A percentile compares a stretch with the other conserved stretches of the same genome.
Conservation (phyloP, 2,888 invertebrate genomes). For the Germaria angustata region DNA sequence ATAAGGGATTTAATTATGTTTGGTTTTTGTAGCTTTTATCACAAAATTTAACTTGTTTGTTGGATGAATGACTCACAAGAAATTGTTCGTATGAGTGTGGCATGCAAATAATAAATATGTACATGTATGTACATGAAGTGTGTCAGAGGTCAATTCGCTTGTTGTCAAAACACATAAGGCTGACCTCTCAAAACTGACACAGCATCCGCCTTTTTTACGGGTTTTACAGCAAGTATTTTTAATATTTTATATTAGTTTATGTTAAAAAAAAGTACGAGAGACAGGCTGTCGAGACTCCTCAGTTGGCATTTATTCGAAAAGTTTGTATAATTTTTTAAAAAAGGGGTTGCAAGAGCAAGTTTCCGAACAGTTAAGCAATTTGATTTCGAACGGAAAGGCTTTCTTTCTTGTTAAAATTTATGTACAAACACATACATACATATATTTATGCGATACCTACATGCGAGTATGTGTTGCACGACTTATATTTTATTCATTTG, state of each 20-base stretch:
- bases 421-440: too few species aligned
- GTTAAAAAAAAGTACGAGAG: not conserved
- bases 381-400: conserved; percentile 35
- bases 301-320: conserved; percentile 31
- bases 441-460: not conserved
- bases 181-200: conserved; percentile 49
- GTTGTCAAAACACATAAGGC: conserved; percentile 50
- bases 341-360: conserved; percentile 47
- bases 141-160: conserved; percentile 61
- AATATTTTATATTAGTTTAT: conserved; percentile 1
- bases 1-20: conserved; percentile 43
- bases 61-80: conserved; percentile 8
- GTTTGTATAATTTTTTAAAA: not conserved
- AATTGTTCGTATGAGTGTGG: not conserved
- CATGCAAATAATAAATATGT: conserved; percentile 7
- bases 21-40: conserved; percentile 29
- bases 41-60: conserved; percentile 34
- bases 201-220: conserved; percentile 49
- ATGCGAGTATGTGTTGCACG: not conserved
- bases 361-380: conserved; percentile 28
- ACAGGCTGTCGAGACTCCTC: not conserved
- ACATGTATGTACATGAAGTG: conserved; percentile 34
- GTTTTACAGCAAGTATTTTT: not conserved
- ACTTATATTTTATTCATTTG: not conserved
- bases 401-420: not conserved